Conservation (phyloP, 1,140 invertebrate genomes). For the Bombus waltoni region DNA sequence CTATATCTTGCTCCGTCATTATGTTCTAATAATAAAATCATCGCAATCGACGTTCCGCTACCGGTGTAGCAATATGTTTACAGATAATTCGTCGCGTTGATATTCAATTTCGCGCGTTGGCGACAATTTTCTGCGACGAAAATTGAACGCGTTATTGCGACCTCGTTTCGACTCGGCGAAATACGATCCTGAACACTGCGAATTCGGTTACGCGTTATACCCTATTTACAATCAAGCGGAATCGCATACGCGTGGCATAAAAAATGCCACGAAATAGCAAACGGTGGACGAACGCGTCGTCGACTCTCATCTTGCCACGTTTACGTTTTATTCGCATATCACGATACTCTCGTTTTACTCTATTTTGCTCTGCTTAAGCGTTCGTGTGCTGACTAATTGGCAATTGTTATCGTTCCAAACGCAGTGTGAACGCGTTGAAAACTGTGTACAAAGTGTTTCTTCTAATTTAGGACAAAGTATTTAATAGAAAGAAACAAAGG, state of each 20-base stretch:
- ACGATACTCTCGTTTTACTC: no score
- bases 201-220: conserved; percentile 28
- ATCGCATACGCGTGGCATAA: neutral
- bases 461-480: no score
- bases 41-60: neutral
- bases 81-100: no score
- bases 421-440: no score
- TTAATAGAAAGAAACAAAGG: no score
- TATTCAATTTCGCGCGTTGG: conserved; percentile 4
- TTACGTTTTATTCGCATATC: no score
- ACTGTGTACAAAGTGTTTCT: no score
- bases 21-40: neutral
- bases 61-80: no score
- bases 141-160: conserved; percentile 2
- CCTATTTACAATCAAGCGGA: conserved; percentile 30
- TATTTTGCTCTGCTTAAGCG: neutral
- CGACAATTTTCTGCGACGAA: conserved; percentile 6
- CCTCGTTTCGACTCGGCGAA: neutral
- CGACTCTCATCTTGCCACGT: neutral
- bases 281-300: neutral
- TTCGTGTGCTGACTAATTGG: neutral
- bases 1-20: neutral
- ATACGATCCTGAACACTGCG: neutral
- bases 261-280: neutral
- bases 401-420: no score